Conservation (phyloP, 2,797 vertebrate species). For the Eurystomus glaucurus region DNA sequence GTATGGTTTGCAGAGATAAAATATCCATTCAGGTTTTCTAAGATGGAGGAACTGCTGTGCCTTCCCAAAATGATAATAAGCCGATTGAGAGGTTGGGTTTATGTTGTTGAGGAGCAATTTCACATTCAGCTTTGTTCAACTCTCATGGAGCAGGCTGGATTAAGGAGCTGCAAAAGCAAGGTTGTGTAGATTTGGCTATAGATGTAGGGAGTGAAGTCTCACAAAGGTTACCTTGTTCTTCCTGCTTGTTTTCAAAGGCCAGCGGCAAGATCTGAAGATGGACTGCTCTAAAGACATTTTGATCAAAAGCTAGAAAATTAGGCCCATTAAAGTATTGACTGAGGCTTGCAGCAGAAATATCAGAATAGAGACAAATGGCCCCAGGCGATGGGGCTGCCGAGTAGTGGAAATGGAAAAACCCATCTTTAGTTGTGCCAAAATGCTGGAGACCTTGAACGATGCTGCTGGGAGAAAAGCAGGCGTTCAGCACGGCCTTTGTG, state of each 20-base stretch:
- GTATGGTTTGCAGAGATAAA: background rate
- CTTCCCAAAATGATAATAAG: background rate
- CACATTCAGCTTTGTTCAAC: background rate
- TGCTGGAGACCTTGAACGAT: background rate
- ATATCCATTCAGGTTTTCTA: background rate
- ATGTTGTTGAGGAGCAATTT: background rate
- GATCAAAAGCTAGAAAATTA: slow-evolving; percentile 54
- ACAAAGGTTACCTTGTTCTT: slow-evolving; percentile 50
- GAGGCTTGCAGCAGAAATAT: background rate
- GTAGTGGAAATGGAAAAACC: background rate
- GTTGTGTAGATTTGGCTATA: background rate
- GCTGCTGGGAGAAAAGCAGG: background rate
- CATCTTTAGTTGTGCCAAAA: background rate
- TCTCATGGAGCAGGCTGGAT: background rate
- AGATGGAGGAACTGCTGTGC: background rate
- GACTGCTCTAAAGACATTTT: background rate
- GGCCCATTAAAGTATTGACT: background rate
- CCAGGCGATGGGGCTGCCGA: background rate
- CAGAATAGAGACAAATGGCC: background rate
- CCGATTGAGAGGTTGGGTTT: background rate
- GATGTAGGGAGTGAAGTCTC: background rate
- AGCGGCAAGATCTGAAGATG: background rate
- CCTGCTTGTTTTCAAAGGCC: background rate
- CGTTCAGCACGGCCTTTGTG: accelerated
- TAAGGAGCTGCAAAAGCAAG: background rate